These are phyloP conservation scores for Meloe dianella DNA, from an alignment of 2,888 invertebrate genomes.

Conservation along the genomic window DNA sequence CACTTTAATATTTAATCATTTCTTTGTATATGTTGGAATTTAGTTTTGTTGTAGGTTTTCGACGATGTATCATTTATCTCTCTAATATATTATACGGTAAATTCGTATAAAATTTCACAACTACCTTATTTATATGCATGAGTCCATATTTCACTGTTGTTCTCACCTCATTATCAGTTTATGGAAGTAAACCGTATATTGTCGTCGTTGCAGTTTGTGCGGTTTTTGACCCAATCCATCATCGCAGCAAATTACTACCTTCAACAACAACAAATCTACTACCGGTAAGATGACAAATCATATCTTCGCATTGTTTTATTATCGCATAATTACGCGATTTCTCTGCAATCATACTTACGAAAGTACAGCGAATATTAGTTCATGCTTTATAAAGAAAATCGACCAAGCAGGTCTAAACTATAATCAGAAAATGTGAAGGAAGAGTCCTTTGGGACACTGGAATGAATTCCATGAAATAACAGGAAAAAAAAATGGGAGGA, in stretches of 20 bases:
- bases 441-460: background rate
- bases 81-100: background rate
- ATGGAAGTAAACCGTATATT: constrained; percentile 16
- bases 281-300: constrained; percentile 20
- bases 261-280: constrained; percentile 1
- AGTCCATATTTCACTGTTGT: constrained; percentile 24
- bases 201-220: constrained; percentile 16
- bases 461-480: background rate
- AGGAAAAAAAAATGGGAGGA: background rate
- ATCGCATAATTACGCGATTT: too few relatives aligned
- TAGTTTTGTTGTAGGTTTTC: background rate
- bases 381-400: background rate
- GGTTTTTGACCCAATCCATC: constrained; percentile 24
- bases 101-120: constrained; percentile 13
- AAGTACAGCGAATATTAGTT: background rate
- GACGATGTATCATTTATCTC: background rate
- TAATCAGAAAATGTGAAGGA: background rate
- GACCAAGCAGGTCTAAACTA: background rate
- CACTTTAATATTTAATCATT: background rate
- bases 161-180: constrained; percentile 21
- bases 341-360: background rate
- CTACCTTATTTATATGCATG: constrained; percentile 26
- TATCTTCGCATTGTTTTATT: background rate
- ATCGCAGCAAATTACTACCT: constrained; percentile 22
- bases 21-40: background rate